Evolutionary conservation across 2,888 invertebrate species (phyloP), one percentile per base, ranked within the genome.

Genomic region (Erpobdella octoculata): DNA sequence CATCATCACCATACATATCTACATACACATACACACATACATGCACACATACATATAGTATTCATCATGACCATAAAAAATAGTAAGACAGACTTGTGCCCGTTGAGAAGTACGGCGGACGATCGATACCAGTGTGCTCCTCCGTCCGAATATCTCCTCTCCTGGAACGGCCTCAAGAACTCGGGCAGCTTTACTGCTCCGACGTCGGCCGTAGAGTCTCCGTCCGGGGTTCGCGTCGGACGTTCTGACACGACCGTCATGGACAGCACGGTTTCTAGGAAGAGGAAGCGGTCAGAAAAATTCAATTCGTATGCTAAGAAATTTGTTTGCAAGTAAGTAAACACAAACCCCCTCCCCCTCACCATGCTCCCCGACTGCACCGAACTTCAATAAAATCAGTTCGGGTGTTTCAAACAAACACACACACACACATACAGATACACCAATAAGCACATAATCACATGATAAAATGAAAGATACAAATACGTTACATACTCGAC

Each of bases 91-190:
- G 74, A 81, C 81, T 78, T 80, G 74, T 81, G 82, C 72, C 78
- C 79, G 33, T 77, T 73, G 36, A 82, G 78, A 59, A 82, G 75
- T 8, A 82, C 79, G 53, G 82, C 82, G 0, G 82, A 82, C 0
- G 81, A 79, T 33, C 81, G 74, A 75, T 79, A 79, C 81, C 81
- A 82, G 75, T 81, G 81, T 8, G 82, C 81, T 2, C 81, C 81
- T 37, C 79, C 81, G 74, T 82, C 81, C 41, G 71, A 72, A 70
- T 72, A 73, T 48, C 74, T 70, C 21, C 70, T 21, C 35, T 73
- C 73, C 46, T 71, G 73, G 68, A 75, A 75, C 33, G n/a, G 21
- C n/a, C 28, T 28, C 0, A 66, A 37, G 21, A 15, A 36, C 36
- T 6, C n/a, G n/a, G 69, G 69, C 2, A 31, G 35, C n/a, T 31